phyloP scores from a whole-genome alignment of 2,113 vertebrate genomes.

The Caretta caretta region DNA sequence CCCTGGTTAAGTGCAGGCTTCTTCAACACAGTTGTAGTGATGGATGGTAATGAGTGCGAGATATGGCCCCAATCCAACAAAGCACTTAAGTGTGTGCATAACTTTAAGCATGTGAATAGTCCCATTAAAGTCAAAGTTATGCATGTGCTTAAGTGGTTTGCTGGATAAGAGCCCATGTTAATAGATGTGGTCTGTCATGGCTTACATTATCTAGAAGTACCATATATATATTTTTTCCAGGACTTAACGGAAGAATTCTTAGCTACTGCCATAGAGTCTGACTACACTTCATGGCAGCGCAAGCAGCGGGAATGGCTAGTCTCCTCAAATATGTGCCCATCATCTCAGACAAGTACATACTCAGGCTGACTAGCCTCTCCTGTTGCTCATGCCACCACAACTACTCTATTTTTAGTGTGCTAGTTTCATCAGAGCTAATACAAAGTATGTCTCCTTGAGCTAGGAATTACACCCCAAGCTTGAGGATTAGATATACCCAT shows the following conservation, averaged over 20 bases:
- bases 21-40: neutral
- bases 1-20: neutral
- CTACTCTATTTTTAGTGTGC: neutral
- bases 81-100: neutral
- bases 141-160: neutral
- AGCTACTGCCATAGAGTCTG: neutral
- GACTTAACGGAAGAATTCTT: constrained; percentile 3
- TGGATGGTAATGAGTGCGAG: neutral
- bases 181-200: neutral
- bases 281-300: neutral
- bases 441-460: neutral
- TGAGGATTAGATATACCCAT: neutral
- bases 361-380: neutral
- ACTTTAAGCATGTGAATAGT: neutral
- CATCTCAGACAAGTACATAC: neutral
- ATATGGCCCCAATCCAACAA: neutral
- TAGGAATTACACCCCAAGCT: neutral
- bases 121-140: neutral
- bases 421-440: neutral
- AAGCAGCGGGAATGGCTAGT: neutral
- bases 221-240: neutral
- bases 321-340: neutral
- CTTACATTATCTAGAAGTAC: neutral
- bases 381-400: neutral
- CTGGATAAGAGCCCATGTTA: neutral